Evolutionary conservation across 2,113 vertebrate species (phyloP).

Genomic region (Paralichthys olivaceus): DNA sequence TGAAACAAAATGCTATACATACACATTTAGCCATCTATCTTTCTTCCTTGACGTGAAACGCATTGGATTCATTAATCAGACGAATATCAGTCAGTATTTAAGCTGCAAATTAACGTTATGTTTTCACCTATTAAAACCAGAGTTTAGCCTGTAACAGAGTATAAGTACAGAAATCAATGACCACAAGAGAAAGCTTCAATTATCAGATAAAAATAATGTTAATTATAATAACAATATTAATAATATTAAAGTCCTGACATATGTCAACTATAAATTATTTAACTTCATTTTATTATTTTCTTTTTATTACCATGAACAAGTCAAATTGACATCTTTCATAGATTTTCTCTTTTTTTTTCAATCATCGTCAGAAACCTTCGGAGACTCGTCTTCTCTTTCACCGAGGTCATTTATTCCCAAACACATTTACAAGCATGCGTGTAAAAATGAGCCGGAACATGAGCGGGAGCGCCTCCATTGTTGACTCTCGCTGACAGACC

Average conservation of each 20-base stretch:
- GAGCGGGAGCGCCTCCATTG: constrained; percentile 74
- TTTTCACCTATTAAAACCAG: not conserved
- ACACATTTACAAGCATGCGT: constrained; percentile 78
- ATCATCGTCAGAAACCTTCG: not conserved
- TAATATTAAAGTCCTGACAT: not conserved
- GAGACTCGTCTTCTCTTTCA: constrained; percentile 52
- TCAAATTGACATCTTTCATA: not conserved
- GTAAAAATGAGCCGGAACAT: constrained; percentile 63
- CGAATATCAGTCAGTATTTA: no score
- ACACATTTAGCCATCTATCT: no score
- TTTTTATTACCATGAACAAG: not conserved
- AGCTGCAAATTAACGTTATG: not conserved
- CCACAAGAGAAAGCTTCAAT: not conserved
- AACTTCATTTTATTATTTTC: not conserved
- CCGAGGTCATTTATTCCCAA: constrained; percentile 76
- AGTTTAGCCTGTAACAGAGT: no score
- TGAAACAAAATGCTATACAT: no score
- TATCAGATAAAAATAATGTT: constrained; percentile 8
- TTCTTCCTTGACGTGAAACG: no score
- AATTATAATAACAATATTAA: not conserved
- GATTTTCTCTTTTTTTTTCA: not conserved
- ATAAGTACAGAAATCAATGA: not conserved
- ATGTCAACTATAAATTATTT: not conserved
- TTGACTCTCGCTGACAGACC: constrained; percentile 81
- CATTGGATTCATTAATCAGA: no score